These are phyloP conservation scores for Rhagologus leucostigma DNA, from an alignment of 2,113 vertebrate genomes.

Conservation along the genomic window DNA sequence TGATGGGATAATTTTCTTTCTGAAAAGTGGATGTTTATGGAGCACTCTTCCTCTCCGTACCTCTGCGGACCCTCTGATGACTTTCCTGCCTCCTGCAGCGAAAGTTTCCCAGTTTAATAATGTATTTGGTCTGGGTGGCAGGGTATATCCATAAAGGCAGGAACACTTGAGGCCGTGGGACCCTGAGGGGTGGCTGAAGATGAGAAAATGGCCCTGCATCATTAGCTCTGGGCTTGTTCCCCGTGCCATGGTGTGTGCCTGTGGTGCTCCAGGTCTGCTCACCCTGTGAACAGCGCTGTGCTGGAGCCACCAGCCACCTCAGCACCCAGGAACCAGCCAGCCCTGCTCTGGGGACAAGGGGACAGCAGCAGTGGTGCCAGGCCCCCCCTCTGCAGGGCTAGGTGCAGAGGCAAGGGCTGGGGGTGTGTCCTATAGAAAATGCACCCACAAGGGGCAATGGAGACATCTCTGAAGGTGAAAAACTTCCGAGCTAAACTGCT, in stretches of 20 bases:
- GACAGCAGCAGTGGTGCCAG: not conserved
- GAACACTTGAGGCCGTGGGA: not conserved
- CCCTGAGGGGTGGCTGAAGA: not conserved
- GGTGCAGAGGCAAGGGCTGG: not conserved
- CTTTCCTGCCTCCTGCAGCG: not conserved
- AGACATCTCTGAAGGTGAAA: not conserved
- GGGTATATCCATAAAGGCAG: not conserved
- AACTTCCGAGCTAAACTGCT: not conserved
- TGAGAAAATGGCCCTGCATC: not conserved
- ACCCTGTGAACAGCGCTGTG: not conserved
- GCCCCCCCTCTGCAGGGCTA: fast-evolving
- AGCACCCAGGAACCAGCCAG: not conserved
- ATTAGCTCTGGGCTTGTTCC: not conserved
- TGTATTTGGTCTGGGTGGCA: not conserved
- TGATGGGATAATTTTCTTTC: not conserved
- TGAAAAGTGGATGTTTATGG: not conserved
- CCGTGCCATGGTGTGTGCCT: not conserved
- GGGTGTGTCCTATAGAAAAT: not conserved
- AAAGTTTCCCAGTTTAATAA: not conserved
- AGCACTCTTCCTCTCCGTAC: fast-evolving
- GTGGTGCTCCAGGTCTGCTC: not conserved
- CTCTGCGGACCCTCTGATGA: not conserved
- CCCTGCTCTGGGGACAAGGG: not conserved
- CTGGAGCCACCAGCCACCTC: not conserved
- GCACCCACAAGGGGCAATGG: not conserved